Evolutionary conservation across 1,140 invertebrate genomes (phyloP).

Genomic region (Drosophila kikkawai): DNA sequence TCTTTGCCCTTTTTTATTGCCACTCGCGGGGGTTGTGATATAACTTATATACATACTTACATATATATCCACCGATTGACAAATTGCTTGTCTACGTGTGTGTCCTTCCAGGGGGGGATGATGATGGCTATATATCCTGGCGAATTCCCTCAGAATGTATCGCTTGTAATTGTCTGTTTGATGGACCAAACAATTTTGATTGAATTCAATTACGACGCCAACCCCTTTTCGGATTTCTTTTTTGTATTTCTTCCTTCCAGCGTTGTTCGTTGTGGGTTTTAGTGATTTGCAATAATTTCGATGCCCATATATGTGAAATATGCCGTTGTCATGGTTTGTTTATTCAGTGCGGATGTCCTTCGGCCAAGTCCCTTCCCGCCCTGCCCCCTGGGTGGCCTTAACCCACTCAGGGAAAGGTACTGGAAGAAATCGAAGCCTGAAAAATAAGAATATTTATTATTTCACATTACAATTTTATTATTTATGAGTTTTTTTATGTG

Average conservation of each 20-base stretch:
- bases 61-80: constrained; percentile 58
- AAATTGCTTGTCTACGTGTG: constrained; percentile 81
- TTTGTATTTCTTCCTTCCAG: background rate
- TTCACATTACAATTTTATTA: no score
- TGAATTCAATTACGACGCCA: constrained; percentile 80
- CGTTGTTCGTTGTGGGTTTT: constrained; percentile 72
- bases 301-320: constrained; percentile 71
- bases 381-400: constrained; percentile 7
- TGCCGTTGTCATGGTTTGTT: constrained; percentile 82
- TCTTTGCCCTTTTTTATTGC: constrained; percentile 17
- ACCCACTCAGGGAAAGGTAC: constrained; percentile 4
- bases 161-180: constrained; percentile 81
- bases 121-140: constrained; percentile 12
- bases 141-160: constrained; percentile 57
- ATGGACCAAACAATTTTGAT: constrained; percentile 85
- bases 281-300: constrained; percentile 83
- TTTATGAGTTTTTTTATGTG: no score
- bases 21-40: constrained; percentile 5
- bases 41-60: background rate
- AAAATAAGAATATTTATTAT: no score
- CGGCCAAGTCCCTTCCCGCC: constrained; percentile 6
- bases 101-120: constrained; percentile 33
- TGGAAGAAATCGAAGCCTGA: background rate
- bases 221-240: constrained; percentile 31
- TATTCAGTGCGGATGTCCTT: constrained; percentile 71